These are phyloP conservation scores for Phenganax marumi DNA, from an alignment of 92 coral and sea anemone species.

Conservation along the genomic window DNA sequence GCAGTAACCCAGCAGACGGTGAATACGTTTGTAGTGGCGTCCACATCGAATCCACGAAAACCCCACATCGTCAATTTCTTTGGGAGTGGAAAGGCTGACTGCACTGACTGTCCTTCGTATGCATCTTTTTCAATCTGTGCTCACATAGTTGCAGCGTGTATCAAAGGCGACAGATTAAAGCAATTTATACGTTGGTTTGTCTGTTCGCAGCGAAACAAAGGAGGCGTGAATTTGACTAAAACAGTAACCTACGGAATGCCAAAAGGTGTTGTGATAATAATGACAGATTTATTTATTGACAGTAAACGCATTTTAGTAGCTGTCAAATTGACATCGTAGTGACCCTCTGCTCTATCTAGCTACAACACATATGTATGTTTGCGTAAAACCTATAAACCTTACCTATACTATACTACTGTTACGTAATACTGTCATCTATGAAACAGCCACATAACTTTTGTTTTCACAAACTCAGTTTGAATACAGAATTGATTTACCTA, in stretches of 20 bases:
- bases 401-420: too few relatives aligned
- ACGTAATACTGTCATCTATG: too few relatives aligned
- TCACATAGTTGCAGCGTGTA: constrained; percentile 49
- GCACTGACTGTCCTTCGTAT: constrained; percentile 41
- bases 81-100: constrained; percentile 45
- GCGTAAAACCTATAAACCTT: too few relatives aligned
- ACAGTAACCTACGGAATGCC: constrained; percentile 47
- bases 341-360: too few relatives aligned
- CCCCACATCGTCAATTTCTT: constrained; percentile 46
- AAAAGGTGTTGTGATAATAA: too few relatives aligned
- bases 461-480: too few relatives aligned
- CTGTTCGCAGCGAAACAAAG: constrained; percentile 32
- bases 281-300: too few relatives aligned
- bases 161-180: constrained; percentile 1
- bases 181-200: constrained; percentile 46
- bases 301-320: too few relatives aligned
- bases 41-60: constrained; percentile 48
- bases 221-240: constrained; percentile 37
- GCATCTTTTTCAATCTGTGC: constrained; percentile 46
- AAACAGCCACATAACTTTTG: too few relatives aligned
- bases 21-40: constrained; percentile 42
- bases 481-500: too few relatives aligned
- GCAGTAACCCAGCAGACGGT: constrained; percentile 7
- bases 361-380: too few relatives aligned
- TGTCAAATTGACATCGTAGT: too few relatives aligned